These are phyloP conservation scores for Philopedon plagiatum DNA, from an alignment of 2,888 invertebrate genomes.

Conservation along the genomic window DNA sequence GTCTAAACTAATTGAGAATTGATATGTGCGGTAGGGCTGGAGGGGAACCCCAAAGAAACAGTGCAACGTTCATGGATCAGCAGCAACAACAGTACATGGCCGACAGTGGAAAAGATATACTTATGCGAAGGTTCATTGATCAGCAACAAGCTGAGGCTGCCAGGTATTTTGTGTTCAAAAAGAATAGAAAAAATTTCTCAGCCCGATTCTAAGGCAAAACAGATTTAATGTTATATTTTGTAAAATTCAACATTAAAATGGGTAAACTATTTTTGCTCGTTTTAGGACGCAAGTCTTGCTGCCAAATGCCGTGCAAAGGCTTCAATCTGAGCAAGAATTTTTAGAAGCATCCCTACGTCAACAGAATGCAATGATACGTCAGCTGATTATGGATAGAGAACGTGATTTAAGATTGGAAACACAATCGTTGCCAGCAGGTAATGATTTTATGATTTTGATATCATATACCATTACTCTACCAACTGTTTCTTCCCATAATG, in stretches of 20 bases:
- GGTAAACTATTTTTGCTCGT: neutral
- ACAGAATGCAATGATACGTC: slow-evolving; percentile 82
- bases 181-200: neutral
- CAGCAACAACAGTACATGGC: slow-evolving; percentile 69
- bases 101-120: slow-evolving; percentile 86
- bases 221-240: no score
- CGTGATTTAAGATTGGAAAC: slow-evolving; percentile 81
- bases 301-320: slow-evolving; percentile 63
- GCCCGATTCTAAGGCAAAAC: no score
- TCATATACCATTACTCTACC: no score
- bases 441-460: no score
- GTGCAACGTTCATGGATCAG: slow-evolving; percentile 66
- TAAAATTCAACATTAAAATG: no score
- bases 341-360: slow-evolving; percentile 79
- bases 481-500: neutral
- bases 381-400: slow-evolving; percentile 82
- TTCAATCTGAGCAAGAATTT: slow-evolving; percentile 73
- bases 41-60: slow-evolving; percentile 66
- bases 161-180: slow-evolving; percentile 44
- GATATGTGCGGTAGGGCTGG: slow-evolving; percentile 50
- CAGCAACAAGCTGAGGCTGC: slow-evolving; percentile 73
- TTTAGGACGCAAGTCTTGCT: slow-evolving; percentile 56
- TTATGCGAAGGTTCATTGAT: slow-evolving; percentile 88
- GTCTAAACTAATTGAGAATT: no score
- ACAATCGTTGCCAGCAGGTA: slow-evolving; percentile 84